A percentile compares a stretch with the other conserved stretches of the same genome.
phyloP scores from a whole-genome alignment of 2,797 vertebrate genomes.

The Poeciliopsis gracilis region DNA sequence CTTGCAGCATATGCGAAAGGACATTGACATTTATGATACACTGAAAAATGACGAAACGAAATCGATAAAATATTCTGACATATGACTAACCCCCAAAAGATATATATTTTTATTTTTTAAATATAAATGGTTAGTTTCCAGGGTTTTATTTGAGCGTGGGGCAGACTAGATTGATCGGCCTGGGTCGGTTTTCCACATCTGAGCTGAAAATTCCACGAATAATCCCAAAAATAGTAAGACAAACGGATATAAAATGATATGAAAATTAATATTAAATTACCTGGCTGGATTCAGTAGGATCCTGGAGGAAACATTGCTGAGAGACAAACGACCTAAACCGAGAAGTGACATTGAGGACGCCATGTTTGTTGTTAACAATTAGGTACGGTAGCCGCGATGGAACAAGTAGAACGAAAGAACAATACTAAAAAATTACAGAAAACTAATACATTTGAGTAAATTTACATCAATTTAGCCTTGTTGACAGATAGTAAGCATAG shows the following conservation, averaged over 20 bases:
- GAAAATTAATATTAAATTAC: slow-evolving; percentile 61
- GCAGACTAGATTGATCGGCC: slow-evolving; percentile 12
- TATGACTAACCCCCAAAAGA: accelerated
- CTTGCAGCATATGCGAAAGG: slow-evolving; percentile 28
- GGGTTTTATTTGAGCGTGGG: not conserved
- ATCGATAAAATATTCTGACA: accelerated
- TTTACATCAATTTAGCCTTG: not conserved
- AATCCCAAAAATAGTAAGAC: not conserved
- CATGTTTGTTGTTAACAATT: slow-evolving; percentile 76
- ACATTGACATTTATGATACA: not conserved
- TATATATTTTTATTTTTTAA: accelerated
- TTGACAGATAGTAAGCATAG: not conserved
- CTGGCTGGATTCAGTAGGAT: slow-evolving; percentile 72
- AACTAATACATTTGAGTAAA: not conserved
- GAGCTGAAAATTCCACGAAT: not conserved
- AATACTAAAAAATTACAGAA: not conserved
- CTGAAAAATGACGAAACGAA: not conserved
- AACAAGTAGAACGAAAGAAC: slow-evolving; percentile 44
- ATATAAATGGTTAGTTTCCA: slow-evolving; percentile 4
- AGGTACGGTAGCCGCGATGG: slow-evolving; percentile 61
- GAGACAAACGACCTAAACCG: slow-evolving; percentile 73
- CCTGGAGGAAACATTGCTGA: slow-evolving; percentile 69
- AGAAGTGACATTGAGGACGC: slow-evolving; percentile 86
- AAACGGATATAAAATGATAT: not conserved
- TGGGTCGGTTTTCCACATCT: not conserved